phyloP scores from a whole-genome alignment of 2,113 vertebrate genomes.

The Leuciscus idus region DNA sequence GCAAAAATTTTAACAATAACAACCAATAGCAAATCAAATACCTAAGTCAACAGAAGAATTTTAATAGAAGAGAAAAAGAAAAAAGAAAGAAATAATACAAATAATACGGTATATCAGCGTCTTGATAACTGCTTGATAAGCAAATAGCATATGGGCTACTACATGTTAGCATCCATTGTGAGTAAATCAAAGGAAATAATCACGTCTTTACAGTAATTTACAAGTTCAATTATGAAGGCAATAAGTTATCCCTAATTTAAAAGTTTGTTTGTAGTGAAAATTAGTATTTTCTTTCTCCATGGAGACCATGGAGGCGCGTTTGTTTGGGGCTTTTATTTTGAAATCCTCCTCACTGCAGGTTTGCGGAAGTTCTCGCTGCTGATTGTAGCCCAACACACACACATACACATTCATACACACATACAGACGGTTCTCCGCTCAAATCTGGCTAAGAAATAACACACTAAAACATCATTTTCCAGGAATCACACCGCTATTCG shows the following conservation, averaged over 20 bases:
- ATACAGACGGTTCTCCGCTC: not conserved
- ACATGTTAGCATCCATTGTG: no score
- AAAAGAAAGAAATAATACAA: no score
- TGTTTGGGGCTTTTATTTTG: slow-evolving; percentile 23
- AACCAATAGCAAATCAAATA: no score
- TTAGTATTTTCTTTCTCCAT: not conserved
- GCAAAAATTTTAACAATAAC: no score
- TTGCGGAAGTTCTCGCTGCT: slow-evolving; percentile 15
- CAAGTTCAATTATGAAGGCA: not conserved
- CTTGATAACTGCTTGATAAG: no score
- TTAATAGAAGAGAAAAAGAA: no score
- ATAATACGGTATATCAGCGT: no score
- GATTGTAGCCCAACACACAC: not conserved
- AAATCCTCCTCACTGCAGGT: not conserved
- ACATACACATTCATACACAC: not conserved
- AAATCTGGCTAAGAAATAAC: not conserved
- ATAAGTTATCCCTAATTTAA: not conserved
- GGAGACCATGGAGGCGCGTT: not conserved
- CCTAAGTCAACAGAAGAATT: no score
- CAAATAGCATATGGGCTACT: no score
- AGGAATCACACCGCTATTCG: not conserved
- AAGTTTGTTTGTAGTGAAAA: not conserved
- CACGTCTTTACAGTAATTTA: not conserved
- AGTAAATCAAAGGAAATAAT: no score
- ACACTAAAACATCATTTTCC: not conserved